Evolutionary conservation across 2,888 invertebrate genomes (phyloP), one percentile per base, ranked within the genome.

Genomic region (Bimastos eiseni): DNA sequence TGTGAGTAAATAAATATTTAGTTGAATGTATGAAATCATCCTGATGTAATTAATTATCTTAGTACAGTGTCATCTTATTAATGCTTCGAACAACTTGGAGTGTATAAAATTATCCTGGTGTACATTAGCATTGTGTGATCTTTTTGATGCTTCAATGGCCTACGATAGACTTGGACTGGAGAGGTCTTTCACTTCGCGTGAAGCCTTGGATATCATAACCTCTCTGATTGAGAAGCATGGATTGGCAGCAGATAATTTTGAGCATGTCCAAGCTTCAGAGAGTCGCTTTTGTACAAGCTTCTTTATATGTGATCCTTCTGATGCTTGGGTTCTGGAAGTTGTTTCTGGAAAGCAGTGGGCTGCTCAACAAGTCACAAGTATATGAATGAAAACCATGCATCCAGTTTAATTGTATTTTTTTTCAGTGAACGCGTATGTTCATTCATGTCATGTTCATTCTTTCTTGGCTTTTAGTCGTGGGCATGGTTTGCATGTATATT

Each of bases 241-340:
- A 0, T 97, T 97, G 95, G 97, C 97, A 11, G 97, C 97, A 0
- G 96, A 96, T 0, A 97, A 97, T 93, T 96, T 96, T 0, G 96
- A 96, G 92, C 96, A 96, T 91, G 95, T 96, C 34, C 95, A 95
- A 89, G 96, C 70, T 70, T 70, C 70, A 3, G 30, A 70, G 70
- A n/a, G 97, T 97, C 96, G 93, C 97, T 97, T 97, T 93, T 97
- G 97, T 94, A 97, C 97, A 94, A 97, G 97, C 89, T 97, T 97
- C 94, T 95, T 97, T 89, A 96, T 97, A 92, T 97, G 97, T 92
- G 97, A 97, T 95, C 94, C 96, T 11, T 95, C 95, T 13, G 96
- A 96, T 93, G 97, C 97, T n/a, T 97, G 97, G 97, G 96, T 97
- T 0, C 94, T 97, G 49, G 97, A 97, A 94, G 97, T 97, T 37